phyloP scores from a whole-genome alignment of 2,888 invertebrate species.

The Ligdia adustata region DNA sequence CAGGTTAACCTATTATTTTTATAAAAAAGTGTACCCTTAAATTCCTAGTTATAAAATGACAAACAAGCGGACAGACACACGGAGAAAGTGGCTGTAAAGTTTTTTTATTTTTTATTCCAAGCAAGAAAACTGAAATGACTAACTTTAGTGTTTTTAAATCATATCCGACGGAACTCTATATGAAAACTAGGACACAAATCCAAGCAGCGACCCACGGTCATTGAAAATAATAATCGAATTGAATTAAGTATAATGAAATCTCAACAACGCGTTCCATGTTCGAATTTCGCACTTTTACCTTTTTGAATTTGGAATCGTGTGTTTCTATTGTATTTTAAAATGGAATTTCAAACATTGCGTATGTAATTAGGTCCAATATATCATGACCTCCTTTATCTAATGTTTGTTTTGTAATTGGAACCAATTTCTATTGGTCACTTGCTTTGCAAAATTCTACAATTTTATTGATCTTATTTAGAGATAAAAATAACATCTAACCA shows the following conservation, averaged over 20 bases:
- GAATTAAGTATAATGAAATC: constrained; percentile 75
- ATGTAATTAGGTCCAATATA: constrained; percentile 52
- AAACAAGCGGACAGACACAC: no score
- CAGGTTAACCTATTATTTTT: no score
- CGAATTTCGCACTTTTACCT: constrained; percentile 72
- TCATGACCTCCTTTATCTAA: constrained; percentile 39
- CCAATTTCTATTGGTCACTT: constrained; percentile 30
- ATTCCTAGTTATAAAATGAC: no score
- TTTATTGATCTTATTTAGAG: constrained; percentile 23
- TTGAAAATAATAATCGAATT: constrained; percentile 80
- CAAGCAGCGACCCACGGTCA: constrained; percentile 64
- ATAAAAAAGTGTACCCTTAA: no score
- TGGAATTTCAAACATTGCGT: constrained; percentile 71
- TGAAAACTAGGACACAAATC: constrained; percentile 65
- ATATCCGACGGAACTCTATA: constrained; percentile 37
- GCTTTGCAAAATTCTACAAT: constrained; percentile 22
- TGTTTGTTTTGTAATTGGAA: constrained; percentile 30
- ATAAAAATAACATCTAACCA: constrained; percentile 9
- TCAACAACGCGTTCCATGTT: constrained; percentile 74
- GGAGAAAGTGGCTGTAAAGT: no score
- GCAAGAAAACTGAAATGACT: no score
- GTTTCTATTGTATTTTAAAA: constrained; percentile 77
- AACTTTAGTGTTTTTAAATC: no score
- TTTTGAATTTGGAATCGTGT: constrained; percentile 79
- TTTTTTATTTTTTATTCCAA: no score